Conservation (phyloP, 2,888 invertebrate species). For the Oscheius onirici region DNA sequence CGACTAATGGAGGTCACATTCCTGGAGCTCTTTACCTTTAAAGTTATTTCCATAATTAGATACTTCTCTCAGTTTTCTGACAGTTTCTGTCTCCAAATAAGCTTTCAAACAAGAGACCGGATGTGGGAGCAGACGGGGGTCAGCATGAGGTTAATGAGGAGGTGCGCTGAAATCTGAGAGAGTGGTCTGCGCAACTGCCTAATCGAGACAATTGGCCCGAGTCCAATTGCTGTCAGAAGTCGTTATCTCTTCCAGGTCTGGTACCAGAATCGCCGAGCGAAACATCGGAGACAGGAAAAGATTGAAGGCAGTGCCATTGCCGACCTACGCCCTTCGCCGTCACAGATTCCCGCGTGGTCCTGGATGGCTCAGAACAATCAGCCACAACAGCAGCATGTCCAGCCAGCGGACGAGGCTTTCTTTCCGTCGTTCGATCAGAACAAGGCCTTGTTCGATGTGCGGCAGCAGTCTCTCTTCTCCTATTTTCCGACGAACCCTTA, state of each 20-base stretch:
- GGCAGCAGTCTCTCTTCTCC: constrained; percentile 20
- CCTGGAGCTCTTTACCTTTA: neutral
- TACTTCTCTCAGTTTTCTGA: neutral
- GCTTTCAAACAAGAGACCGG: constrained; percentile 21
- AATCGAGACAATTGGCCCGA: constrained; percentile 22
- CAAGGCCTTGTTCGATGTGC: constrained; percentile 17
- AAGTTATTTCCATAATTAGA: neutral
- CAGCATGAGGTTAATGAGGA: constrained; percentile 24
- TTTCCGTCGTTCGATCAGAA: constrained; percentile 24
- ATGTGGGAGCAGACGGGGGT: constrained; percentile 3
- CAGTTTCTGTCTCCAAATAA: too few species aligned
- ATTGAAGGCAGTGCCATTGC: constrained; percentile 32
- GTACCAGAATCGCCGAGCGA: constrained; percentile 72
- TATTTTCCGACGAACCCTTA: constrained; percentile 13
- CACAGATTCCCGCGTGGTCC: constrained; percentile 32
- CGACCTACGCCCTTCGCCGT: constrained; percentile 28
- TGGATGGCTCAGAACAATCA: constrained; percentile 25
- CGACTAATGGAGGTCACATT: constrained; percentile 7
- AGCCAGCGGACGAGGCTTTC: constrained; percentile 19
- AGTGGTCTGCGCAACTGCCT: constrained; percentile 14
- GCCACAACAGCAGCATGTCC: constrained; percentile 1
- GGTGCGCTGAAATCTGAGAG: constrained; percentile 30
- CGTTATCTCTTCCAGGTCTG: constrained; percentile 62
- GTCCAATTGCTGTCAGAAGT: constrained; percentile 18
- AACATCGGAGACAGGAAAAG: constrained; percentile 67